These are phyloP conservation scores for Aporrectodea caliginosa DNA, from an alignment of 1,140 invertebrate species.

Conservation along the genomic window DNA sequence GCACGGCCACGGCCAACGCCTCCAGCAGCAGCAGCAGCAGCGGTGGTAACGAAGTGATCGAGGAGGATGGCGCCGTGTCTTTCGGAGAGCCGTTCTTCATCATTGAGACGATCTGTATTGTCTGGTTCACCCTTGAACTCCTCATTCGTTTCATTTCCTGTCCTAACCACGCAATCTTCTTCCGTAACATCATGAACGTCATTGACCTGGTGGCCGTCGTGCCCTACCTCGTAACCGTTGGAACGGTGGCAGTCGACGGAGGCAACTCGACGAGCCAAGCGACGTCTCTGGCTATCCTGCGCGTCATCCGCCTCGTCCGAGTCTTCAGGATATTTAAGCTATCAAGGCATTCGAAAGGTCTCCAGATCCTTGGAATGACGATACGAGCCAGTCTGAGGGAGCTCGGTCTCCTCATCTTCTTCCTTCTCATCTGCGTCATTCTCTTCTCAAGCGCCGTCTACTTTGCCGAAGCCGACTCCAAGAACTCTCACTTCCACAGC, in stretches of 20 bases:
- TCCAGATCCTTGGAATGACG: conserved; percentile 68
- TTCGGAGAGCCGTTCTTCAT: conserved; percentile 54
- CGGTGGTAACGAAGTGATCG: conserved; percentile 20
- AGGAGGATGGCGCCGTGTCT: conserved; percentile 56
- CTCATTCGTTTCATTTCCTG: conserved; percentile 43
- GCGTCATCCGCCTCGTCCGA: conserved; percentile 55
- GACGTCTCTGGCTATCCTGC: conserved; percentile 51
- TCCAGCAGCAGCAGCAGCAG: conserved; percentile 23
- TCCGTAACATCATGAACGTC: conserved; percentile 89
- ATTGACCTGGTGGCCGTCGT: conserved; percentile 98
- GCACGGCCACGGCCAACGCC: not conserved
- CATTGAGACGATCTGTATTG: conserved; percentile 54
- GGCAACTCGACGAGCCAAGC: conserved; percentile 33
- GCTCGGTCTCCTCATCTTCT: conserved; percentile 99
- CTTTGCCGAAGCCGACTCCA: conserved; percentile 86
- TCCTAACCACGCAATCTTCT: conserved; percentile 55
- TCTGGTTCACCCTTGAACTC: conserved; percentile 56
- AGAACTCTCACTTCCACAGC: conserved; percentile 92
- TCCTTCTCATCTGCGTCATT: too few species aligned
- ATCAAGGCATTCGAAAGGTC: conserved; percentile 57
- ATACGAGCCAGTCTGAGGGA: conserved; percentile 99
- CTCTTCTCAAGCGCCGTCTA: conserved; percentile 96
- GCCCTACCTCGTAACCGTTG: conserved; percentile 98
- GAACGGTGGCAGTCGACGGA: conserved; percentile 86
- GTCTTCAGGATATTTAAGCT: conserved; percentile 58